These are phyloP conservation scores for Petrosia ficiformis DNA, from an alignment of 37 sponge, comb jelly and placozoan genomes.

Conservation along the genomic window DNA sequence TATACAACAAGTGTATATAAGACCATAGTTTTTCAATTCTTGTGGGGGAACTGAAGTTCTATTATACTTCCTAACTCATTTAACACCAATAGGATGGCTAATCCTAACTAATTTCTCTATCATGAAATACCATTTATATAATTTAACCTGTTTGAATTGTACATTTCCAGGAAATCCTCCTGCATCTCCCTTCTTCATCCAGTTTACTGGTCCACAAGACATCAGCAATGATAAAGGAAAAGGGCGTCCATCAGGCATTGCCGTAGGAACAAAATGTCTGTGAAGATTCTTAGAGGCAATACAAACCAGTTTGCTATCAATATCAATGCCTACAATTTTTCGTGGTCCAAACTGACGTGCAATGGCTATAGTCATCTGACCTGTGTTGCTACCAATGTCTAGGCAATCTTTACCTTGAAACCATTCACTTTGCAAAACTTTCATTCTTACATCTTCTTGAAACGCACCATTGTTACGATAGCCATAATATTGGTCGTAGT, in stretches of 20 bases:
- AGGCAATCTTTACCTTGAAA: conserved; percentile 86
- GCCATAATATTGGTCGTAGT: conserved; percentile 96
- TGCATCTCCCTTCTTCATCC: too few relatives aligned
- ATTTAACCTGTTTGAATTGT: too few relatives aligned
- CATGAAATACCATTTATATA: too few relatives aligned
- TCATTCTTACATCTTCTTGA: conserved; percentile 65
- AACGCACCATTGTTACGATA: conserved; percentile 71
- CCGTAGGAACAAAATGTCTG: conserved; percentile 23
- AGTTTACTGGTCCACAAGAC: too few relatives aligned
- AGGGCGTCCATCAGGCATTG: conserved; percentile 45
- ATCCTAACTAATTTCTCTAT: too few relatives aligned
- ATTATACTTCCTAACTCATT: too few relatives aligned
- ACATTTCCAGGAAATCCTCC: too few relatives aligned
- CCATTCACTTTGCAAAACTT: conserved; percentile 59
- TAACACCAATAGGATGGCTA: too few relatives aligned
- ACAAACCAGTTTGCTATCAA: conserved; percentile 80
- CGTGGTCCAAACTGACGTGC: conserved; percentile 74
- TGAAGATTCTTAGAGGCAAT: conserved; percentile 84
- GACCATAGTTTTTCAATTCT: too few relatives aligned
- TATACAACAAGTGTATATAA: too few relatives aligned
- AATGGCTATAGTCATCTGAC: conserved; percentile 83
- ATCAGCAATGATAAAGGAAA: conserved; percentile 53
- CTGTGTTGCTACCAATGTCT: conserved; percentile 98
- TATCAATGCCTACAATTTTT: conserved; percentile 86
- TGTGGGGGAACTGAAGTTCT: too few relatives aligned